A percentile compares a stretch with the other conserved stretches of the same genome.
Evolutionary conservation across 2,113 vertebrate genomes (phyloP).

Genomic region (Chlorodrepanis virens): DNA sequence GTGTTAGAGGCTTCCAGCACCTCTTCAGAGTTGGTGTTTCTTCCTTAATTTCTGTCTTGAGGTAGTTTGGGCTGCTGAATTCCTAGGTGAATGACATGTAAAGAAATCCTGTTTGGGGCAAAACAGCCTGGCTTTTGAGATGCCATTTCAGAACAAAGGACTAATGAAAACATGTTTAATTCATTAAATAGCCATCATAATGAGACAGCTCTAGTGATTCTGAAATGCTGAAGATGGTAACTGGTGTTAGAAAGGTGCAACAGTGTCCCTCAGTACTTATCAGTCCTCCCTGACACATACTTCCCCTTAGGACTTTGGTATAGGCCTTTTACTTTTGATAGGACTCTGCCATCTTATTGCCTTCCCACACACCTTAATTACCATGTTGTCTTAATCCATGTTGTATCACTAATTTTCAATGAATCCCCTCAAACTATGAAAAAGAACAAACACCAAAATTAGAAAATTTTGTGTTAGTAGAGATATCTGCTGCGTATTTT

Average conservation of each 20-base stretch:
- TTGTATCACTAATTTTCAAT: not conserved
- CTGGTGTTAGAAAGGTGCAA: not conserved
- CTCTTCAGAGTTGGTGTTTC: not conserved
- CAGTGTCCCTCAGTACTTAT: not conserved
- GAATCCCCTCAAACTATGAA: not conserved
- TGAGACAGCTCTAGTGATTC: not conserved
- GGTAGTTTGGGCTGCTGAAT: not conserved
- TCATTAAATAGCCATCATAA: not conserved
- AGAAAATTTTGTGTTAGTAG: not conserved
- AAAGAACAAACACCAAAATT: not conserved
- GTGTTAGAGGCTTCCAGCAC: not conserved
- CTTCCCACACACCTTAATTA: not conserved
- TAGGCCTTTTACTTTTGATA: not conserved
- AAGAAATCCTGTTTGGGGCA: not conserved
- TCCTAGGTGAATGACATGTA: not conserved
- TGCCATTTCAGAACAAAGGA: not conserved
- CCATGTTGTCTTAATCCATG: not conserved
- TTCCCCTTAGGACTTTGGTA: not conserved
- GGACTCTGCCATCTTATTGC: not conserved
- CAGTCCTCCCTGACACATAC: not conserved
- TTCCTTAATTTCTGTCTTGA: not conserved
- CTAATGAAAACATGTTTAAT: not conserved
- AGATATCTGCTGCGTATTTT: not conserved
- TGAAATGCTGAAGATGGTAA: not conserved
- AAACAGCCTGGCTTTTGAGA: not conserved